Base-by-base conservation (phyloP, 1,140 invertebrate genomes). In the Lordiphosa stackelbergi region DNA sequence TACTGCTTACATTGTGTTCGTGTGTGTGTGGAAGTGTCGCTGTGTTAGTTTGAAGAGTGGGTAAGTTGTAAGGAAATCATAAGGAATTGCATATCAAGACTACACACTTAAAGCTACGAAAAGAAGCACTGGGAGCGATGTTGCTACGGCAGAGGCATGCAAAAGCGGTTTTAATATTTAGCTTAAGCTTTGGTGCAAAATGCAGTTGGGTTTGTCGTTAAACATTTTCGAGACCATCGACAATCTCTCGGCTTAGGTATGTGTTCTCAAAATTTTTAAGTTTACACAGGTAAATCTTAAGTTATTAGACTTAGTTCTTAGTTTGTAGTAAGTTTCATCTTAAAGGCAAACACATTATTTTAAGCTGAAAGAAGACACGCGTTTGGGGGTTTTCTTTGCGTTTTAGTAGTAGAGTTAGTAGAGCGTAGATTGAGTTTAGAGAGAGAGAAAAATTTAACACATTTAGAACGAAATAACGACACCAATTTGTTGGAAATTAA, bases 391-490 rank as follows among this genome's bases (percentile, higher is more conserved):
- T 62, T 53, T 10, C 5, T 31, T 31, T 31, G 28, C 28, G 28
- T 49, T 46, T 46, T 22, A 16, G 24, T 53, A 64, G 55, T 71
- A 38, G 53, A 65, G 53, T 60, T 37, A 59, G 57, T 63, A 38
- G 48, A 60, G 45, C 56, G 62, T 52, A 69, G 65, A 51, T 31
- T 66, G 47, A 66, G 45, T 64, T 54, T 19, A 55, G 47, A 48
- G 36, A 77, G 73, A 85, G 83, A 72, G 83, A 85, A 85, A 85
- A 85, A 85, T 61, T 74, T 85, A 79, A 85, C 78, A 85, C 70
- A 79, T 72, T 59, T 59, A 85, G 40, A 79, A 79, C 59, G 45
- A 75, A 81, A 74, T 63, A 79, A 79, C 74, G 66, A 85, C 77
- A 85, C 66, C 83, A 78, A 85, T 85, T 77, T 68, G 55, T 52